Conservation (phyloP, 2,888 invertebrate genomes). For the Ectropis crepuscularia region DNA sequence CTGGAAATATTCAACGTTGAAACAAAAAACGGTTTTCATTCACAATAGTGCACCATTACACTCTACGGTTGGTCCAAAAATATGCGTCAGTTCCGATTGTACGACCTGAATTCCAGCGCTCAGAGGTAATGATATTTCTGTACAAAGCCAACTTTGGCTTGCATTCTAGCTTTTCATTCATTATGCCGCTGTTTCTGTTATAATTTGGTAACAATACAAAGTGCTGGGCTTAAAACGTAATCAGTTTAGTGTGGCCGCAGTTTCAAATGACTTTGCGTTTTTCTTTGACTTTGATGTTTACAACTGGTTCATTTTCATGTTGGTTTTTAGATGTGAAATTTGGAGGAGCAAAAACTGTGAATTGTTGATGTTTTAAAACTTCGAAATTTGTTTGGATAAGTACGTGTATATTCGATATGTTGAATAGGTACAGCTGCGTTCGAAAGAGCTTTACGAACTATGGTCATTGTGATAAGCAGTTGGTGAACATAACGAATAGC, state of each 20-base stretch:
- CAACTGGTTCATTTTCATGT: background rate
- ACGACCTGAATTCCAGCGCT: constrained; percentile 68
- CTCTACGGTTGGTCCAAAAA: constrained; percentile 48
- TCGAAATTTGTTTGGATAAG: no score
- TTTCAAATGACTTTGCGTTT: background rate
- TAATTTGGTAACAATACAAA: constrained; percentile 18
- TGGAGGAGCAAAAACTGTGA: no score
- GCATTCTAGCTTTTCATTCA: constrained; percentile 68
- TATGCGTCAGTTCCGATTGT: constrained; percentile 42
- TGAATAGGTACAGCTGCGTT: no score
- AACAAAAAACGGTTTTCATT: no score
- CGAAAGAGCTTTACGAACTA: no score
- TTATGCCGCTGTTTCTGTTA: constrained; percentile 52
- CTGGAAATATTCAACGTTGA: no score
- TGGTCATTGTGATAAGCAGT: no score
- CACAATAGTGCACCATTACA: background rate
- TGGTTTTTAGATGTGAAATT: background rate
- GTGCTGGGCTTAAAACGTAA: constrained; percentile 8
- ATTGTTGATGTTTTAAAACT: no score
- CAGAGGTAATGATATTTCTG: constrained; percentile 71
- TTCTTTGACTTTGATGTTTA: background rate
- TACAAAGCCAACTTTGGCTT: constrained; percentile 66
- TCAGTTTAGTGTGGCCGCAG: constrained; percentile 4
- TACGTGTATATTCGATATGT: no score
- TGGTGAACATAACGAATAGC: no score